These are phyloP conservation scores for Mythimna vitellina DNA, from an alignment of 2,888 invertebrate genomes.

Conservation along the genomic window DNA sequence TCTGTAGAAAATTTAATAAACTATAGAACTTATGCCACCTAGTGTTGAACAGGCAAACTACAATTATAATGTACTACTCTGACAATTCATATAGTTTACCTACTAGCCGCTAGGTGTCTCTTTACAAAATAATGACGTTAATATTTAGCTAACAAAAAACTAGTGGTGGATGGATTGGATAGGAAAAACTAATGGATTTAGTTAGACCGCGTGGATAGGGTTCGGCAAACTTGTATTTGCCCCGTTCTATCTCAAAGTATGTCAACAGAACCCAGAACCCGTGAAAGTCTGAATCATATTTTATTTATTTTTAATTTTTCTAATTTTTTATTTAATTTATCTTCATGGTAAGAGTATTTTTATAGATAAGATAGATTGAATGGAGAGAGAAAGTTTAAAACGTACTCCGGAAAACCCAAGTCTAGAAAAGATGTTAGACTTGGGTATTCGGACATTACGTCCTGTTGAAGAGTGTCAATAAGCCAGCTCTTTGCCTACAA, in stretches of 20 bases:
- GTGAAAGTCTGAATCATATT: too few relatives aligned
- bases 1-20: conserved; percentile 8
- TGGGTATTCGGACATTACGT: neutral
- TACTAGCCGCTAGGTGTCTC: conserved; percentile 25
- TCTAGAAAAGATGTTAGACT: neutral
- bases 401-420: too few relatives aligned
- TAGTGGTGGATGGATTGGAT: too few relatives aligned
- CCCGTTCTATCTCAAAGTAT: neutral
- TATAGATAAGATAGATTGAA: too few relatives aligned
- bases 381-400: too few relatives aligned
- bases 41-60: conserved; percentile 13
- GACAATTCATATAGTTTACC: neutral
- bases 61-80: neutral
- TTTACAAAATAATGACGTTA: neutral
- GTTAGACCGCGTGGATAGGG: neutral
- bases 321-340: too few relatives aligned
- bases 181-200: too few relatives aligned
- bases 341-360: neutral
- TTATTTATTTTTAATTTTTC: too few relatives aligned
- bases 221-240: neutral
- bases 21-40: conserved; percentile 28
- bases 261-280: neutral
- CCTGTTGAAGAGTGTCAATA: neutral
- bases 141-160: too few relatives aligned
- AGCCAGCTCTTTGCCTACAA: neutral